Evolutionary conservation across 2,797 vertebrate species (phyloP).

Genomic region (Sebastes trivittatus): DNA sequence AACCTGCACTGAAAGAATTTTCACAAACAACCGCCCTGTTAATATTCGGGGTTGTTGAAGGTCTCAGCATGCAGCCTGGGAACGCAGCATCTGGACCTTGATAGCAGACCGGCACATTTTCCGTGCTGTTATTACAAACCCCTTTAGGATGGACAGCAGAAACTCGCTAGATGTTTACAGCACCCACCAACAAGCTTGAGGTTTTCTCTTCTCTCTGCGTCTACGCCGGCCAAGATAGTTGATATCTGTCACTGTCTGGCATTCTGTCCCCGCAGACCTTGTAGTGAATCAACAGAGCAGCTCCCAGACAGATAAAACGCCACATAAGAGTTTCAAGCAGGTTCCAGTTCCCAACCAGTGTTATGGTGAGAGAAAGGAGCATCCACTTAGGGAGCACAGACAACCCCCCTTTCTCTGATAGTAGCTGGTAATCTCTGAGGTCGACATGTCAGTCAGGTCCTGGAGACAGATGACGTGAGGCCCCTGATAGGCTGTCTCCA

Average conservation of each 20-base stretch:
- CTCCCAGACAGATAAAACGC: slow-evolving; percentile 72
- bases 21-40: slow-evolving; percentile 10
- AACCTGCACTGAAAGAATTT: neutral
- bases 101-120: slow-evolving; percentile 46
- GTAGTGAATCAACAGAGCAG: slow-evolving; percentile 65
- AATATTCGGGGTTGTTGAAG: slow-evolving; percentile 47
- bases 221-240: slow-evolving; percentile 40
- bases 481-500: slow-evolving; percentile 82
- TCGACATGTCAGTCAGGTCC: slow-evolving; percentile 72
- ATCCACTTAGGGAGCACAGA: slow-evolving; percentile 66
- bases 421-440: slow-evolving; percentile 75
- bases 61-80: slow-evolving; percentile 71
- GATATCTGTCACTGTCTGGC: slow-evolving; percentile 65
- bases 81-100: slow-evolving; percentile 76
- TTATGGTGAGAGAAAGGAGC: slow-evolving; percentile 69
- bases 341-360: slow-evolving; percentile 56
- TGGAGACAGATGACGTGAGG: slow-evolving; percentile 81
- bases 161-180: slow-evolving; percentile 42
- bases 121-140: slow-evolving; percentile 22
- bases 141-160: slow-evolving; percentile 4
- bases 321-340: slow-evolving; percentile 55
- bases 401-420: slow-evolving; percentile 57
- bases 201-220: slow-evolving; percentile 23
- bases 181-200: slow-evolving; percentile 14
- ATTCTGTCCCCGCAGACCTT: slow-evolving; percentile 62